These are phyloP conservation scores for Stenchaetothrips biformis DNA, from an alignment of 2,888 invertebrate genomes.

Conservation along the genomic window DNA sequence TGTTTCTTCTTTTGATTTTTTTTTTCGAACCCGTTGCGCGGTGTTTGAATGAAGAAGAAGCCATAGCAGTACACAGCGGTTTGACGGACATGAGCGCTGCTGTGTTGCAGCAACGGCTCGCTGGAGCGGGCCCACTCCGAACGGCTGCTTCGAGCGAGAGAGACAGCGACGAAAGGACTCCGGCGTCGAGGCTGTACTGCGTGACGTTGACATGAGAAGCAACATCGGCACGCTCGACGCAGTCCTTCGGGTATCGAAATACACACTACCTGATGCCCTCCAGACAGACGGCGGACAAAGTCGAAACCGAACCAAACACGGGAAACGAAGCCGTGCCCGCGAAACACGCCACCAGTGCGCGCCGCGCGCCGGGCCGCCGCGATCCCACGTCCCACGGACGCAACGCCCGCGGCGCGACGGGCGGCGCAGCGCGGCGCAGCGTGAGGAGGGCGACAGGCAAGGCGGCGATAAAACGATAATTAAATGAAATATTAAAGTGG, in stretches of 20 bases:
- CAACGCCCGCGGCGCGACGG: background rate
- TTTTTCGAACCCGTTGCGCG: background rate
- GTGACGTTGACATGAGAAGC: constrained; percentile 15
- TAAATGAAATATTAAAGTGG: no score
- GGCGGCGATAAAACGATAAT: no score
- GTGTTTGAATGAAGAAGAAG: background rate
- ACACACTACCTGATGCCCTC: background rate
- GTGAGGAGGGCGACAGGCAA: no score
- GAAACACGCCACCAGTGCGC: no score
- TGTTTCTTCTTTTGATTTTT: background rate
- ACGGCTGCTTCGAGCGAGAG: background rate
- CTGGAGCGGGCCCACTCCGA: background rate
- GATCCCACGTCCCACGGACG: background rate
- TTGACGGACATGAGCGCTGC: background rate
- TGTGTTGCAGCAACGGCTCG: background rate
- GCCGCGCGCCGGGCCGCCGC: no score
- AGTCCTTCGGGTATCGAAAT: constrained; percentile 19
- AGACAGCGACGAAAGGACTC: background rate
- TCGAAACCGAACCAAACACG: background rate
- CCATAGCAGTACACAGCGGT: background rate
- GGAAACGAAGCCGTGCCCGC: background rate
- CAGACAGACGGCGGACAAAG: background rate
- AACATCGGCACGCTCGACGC: background rate
- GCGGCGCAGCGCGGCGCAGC: background rate
- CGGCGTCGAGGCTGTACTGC: background rate